Conservation (phyloP, 2,113 vertebrate species). For the Triplophysa rosa region DNA sequence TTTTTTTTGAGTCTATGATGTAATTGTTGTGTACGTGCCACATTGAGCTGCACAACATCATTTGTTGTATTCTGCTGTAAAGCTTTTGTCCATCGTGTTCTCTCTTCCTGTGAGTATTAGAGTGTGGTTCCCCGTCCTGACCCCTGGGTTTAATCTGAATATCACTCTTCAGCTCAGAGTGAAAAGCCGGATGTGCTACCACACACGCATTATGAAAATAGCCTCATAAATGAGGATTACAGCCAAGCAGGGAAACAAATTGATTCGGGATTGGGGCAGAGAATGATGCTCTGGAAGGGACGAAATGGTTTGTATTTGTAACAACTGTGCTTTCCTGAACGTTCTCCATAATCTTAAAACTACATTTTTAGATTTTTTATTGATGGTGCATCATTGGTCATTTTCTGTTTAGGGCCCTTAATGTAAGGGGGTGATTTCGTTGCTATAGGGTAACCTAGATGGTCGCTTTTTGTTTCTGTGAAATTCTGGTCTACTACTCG, state of each 20-base stretch:
- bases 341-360: neutral
- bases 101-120: conserved; percentile 6
- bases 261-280: neutral
- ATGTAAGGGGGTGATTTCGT: too few species aligned
- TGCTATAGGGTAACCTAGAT: too few species aligned
- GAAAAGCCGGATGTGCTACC: conserved; percentile 5
- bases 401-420: too few species aligned
- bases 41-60: neutral
- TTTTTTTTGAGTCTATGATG: neutral
- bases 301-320: neutral
- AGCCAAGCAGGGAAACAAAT: neutral
- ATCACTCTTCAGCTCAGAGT: neutral
- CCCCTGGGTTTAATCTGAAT: conserved; percentile 28
- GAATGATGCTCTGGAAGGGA: too few species aligned
- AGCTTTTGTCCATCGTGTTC: neutral
- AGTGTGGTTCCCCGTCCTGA: neutral
- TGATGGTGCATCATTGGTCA: too few species aligned
- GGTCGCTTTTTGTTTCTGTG: too few species aligned
- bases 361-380: neutral
- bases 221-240: conserved; percentile 42
- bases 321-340: neutral
- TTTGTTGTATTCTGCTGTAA: neutral
- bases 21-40: neutral
- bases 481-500: too few species aligned
- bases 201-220: conserved; percentile 25